Evolutionary conservation across 2,888 invertebrate species (phyloP).

Genomic region (Ichneumon xanthorius): DNA sequence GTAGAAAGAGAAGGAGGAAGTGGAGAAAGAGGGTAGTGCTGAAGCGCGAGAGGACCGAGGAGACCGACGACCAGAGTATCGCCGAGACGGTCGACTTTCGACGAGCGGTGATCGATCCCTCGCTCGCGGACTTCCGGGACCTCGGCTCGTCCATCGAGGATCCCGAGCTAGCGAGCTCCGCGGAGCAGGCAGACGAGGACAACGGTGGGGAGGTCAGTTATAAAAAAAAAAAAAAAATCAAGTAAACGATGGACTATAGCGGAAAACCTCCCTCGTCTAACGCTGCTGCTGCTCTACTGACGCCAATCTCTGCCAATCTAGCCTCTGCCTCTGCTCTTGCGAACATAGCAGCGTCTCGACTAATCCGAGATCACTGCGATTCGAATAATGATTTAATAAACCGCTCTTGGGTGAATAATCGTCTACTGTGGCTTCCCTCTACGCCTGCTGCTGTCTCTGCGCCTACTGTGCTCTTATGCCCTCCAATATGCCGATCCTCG

Average conservation of each 20-base stretch:
- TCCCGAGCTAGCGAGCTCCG: slow-evolving; percentile 25
- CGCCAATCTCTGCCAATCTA: slow-evolving; percentile 54
- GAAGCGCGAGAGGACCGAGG: slow-evolving; percentile 50
- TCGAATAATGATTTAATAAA: slow-evolving; percentile 47
- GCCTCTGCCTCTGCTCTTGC: slow-evolving; percentile 31
- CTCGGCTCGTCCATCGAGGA: slow-evolving; percentile 22
- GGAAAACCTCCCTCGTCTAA: slow-evolving; percentile 45
- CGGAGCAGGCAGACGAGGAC: slow-evolving; percentile 44
- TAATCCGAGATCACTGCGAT: slow-evolving; percentile 57
- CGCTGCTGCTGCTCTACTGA: slow-evolving; percentile 54
- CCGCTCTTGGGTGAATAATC: slow-evolving; percentile 47
- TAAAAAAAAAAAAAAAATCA: slow-evolving; percentile 25
- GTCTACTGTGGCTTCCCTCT: slow-evolving; percentile 64
- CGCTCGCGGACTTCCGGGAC: slow-evolving; percentile 17
- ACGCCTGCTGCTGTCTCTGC: slow-evolving; percentile 58
- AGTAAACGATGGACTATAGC: slow-evolving; percentile 28
- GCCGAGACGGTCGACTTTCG: slow-evolving; percentile 61
- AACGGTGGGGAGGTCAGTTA: slow-evolving; percentile 70
- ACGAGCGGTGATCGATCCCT: slow-evolving; percentile 40
- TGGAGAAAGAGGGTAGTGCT: slow-evolving; percentile 57
- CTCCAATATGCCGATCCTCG: slow-evolving; percentile 49
- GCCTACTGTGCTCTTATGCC: slow-evolving; percentile 37
- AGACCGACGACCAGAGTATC: slow-evolving; percentile 64
- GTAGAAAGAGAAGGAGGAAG: slow-evolving; percentile 41
- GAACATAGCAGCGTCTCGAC: slow-evolving; percentile 35